A percentile compares a stretch with the other conserved stretches of the same genome.
Conservation (phyloP, 2,113 vertebrate genomes). For the Brachionichthys hirsutus region DNA sequence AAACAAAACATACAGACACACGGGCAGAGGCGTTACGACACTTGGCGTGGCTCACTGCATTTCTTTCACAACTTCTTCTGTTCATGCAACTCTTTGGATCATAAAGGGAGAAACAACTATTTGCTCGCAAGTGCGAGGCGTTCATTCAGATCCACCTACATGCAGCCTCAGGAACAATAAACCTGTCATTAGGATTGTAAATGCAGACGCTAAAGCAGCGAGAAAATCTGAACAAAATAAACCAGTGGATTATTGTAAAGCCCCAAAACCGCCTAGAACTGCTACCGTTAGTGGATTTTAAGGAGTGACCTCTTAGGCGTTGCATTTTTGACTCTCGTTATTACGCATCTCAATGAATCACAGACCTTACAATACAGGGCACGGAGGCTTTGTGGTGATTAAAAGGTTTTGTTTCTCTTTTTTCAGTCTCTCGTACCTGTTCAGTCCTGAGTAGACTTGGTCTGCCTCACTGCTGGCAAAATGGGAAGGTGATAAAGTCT, state of each 20-base stretch:
- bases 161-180: constrained; percentile 18
- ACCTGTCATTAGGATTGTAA: constrained; percentile 26
- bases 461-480: constrained; percentile 23
- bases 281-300: constrained; percentile 12
- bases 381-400: constrained; percentile 25
- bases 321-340: constrained; percentile 20
- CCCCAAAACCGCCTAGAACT: constrained; percentile 12
- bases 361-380: constrained; percentile 13
- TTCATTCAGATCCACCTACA: not conserved
- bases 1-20: constrained; percentile 32
- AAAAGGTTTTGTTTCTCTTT: constrained; percentile 27
- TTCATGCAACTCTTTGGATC: not conserved
- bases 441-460: constrained; percentile 11
- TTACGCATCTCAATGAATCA: constrained; percentile 15
- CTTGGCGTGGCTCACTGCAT: constrained; percentile 20
- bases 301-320: not conserved
- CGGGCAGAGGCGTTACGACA: constrained; percentile 11
- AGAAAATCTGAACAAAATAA: constrained; percentile 14
- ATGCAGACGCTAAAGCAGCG: constrained; percentile 20
- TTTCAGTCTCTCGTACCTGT: constrained; percentile 16
- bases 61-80: constrained; percentile 41
- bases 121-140: constrained; percentile 17
- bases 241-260: constrained; percentile 18
- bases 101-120: constrained; percentile 17
- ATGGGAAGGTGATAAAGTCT: constrained; percentile 47